These are phyloP conservation scores for Cecidostiba fungosa DNA, from an alignment of 2,888 invertebrate species.

Conservation along the genomic window DNA sequence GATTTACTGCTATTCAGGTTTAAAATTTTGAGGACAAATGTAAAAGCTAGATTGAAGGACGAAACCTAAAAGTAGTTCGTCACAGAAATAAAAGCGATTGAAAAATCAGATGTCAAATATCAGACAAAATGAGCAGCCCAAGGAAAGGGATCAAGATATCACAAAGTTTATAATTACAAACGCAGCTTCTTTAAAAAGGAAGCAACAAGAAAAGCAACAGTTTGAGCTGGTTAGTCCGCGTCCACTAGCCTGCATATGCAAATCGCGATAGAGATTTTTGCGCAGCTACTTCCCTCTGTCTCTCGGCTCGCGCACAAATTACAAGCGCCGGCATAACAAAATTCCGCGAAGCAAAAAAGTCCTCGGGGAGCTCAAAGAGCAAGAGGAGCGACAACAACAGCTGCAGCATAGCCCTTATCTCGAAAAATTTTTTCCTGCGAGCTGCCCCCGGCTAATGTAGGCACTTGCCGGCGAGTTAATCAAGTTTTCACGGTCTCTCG, in stretches of 20 bases:
- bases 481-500: conserved; percentile 56
- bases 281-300: background rate
- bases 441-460: conserved; percentile 48
- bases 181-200: too few relatives aligned
- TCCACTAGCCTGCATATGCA: conserved; percentile 28
- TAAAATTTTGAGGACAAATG: background rate
- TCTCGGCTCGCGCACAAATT: conserved; percentile 42
- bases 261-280: conserved; percentile 43
- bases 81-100: too few relatives aligned
- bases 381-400: background rate
- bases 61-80: too few relatives aligned
- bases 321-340: conserved; percentile 28
- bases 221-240: conserved; percentile 27
- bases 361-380: conserved; percentile 1
- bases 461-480: conserved; percentile 60
- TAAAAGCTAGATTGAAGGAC: too few relatives aligned
- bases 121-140: too few relatives aligned
- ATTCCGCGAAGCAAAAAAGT: conserved; percentile 53
- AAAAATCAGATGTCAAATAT: too few relatives aligned
- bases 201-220: background rate
- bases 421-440: conserved; percentile 45
- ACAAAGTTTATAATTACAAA: too few relatives aligned
- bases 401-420: conserved; percentile 52
- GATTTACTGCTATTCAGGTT: conserved; percentile 28
- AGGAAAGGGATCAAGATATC: too few relatives aligned